Evolutionary conservation across 2,113 vertebrate species (phyloP).

Genomic region (Cyphomyrus plagiostoma): DNA sequence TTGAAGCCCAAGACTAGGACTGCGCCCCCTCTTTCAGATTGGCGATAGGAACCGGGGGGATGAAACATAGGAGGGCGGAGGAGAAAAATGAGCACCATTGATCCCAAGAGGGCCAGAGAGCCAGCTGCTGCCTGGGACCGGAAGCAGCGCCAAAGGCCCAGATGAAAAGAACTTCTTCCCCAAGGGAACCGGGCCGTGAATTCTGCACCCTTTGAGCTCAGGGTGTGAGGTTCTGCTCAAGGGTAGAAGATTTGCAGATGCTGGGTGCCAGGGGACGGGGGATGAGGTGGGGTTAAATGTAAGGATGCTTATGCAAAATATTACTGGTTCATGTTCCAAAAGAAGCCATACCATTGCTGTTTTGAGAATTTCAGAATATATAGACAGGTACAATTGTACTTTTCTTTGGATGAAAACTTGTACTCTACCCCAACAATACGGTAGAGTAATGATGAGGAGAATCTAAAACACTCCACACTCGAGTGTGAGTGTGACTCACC

Average conservation of each 20-base stretch:
- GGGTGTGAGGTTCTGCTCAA: background rate
- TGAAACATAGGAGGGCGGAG: background rate
- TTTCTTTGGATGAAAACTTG: background rate
- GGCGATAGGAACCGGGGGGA: background rate
- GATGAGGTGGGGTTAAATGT: background rate
- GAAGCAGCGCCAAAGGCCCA: background rate
- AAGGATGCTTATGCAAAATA: background rate
- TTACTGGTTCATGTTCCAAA: background rate
- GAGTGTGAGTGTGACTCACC: background rate
- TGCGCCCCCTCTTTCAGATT: background rate
- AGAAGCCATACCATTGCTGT: background rate
- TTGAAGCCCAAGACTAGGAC: slow-evolving; percentile 9
- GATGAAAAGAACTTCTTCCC: background rate
- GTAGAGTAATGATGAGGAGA: background rate
- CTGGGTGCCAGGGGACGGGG: too few species aligned
- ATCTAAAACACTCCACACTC: background rate
- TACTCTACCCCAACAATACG: background rate
- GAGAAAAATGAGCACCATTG: slow-evolving; percentile 17
- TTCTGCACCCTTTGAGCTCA: background rate
- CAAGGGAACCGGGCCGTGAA: background rate
- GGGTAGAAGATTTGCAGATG: background rate
- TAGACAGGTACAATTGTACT: background rate
- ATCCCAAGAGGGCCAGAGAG: background rate
- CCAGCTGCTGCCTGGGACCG: background rate
- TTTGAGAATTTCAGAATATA: background rate